A percentile compares a stretch with the other conserved stretches of the same genome.
phyloP scores from a whole-genome alignment of 2,113 vertebrate species.

The Erpornis zantholeuca region DNA sequence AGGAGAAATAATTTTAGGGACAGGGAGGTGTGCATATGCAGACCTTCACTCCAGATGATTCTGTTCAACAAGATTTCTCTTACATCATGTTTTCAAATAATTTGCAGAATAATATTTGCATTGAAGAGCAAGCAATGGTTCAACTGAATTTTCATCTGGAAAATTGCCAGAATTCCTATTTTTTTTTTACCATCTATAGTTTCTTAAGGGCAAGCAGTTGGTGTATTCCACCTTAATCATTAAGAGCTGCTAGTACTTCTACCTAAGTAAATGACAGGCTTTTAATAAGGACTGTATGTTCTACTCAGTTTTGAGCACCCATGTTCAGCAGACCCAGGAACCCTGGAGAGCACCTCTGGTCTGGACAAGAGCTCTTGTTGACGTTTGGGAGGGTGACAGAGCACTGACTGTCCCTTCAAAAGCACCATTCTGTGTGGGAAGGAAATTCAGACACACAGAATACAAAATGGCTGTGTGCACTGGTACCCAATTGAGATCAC shows the following conservation, averaged over 20 bases:
- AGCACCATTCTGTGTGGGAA: background rate
- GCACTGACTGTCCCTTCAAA: background rate
- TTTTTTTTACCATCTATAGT: background rate
- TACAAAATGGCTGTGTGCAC: background rate
- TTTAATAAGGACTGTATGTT: background rate
- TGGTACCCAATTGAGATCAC: background rate
- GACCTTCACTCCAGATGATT: background rate
- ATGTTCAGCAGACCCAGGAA: background rate
- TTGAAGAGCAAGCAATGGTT: background rate
- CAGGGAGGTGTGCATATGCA: background rate
- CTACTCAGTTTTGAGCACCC: background rate
- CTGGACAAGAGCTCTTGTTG: background rate
- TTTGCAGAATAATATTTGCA: background rate
- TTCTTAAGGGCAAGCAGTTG: background rate
- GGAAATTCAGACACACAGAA: background rate
- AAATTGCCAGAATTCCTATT: fast-evolving
- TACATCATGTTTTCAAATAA: background rate
- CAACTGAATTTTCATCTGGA: background rate
- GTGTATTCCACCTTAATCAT: background rate
- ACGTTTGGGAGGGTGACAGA: background rate
- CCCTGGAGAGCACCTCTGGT: background rate
- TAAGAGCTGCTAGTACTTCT: background rate
- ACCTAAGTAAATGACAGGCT: background rate
- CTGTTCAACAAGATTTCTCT: background rate
- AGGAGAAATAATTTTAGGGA: background rate